Percentiles rank a stretch among this genome's conserved stretches.
These are phyloP conservation scores for Rotaria socialis DNA, from an alignment of 2,888 invertebrate genomes.

Conservation along the genomic window DNA sequence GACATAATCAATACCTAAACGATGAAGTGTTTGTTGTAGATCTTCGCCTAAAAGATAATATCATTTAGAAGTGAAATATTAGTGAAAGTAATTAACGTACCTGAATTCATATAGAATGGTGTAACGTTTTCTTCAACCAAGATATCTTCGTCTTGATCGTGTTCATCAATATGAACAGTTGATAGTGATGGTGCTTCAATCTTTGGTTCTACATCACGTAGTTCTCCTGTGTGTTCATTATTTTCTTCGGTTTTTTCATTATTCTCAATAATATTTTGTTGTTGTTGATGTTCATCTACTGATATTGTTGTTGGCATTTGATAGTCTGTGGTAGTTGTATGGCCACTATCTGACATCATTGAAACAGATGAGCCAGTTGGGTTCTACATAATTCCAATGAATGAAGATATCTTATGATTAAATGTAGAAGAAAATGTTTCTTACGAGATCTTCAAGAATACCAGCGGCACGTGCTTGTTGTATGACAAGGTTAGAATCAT, in stretches of 20 bases:
- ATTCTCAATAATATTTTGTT: not conserved
- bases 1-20: not conserved
- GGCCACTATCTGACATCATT: not conserved
- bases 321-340: not conserved
- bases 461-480: not conserved
- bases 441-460: conserved; percentile 11
- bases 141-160: not conserved
- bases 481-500: not conserved
- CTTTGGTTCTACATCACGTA: not conserved
- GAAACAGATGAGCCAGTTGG: not conserved
- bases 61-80: not conserved
- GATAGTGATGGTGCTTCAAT: not conserved
- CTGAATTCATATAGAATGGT: conserved; percentile 5
- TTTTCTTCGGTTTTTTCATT: not conserved
- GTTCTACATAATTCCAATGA: not conserved
- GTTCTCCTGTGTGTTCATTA: not conserved
- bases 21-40: conserved; percentile 14
- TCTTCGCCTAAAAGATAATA: not conserved
- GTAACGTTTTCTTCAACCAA: not conserved
- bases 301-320: not conserved
- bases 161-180: not conserved
- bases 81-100: not conserved
- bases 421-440: too few relatives aligned
- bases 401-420: too few relatives aligned
- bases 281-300: not conserved